phyloP scores from a whole-genome alignment of 2,888 invertebrate genomes.

The Pseudolycoriella hygida region DNA sequence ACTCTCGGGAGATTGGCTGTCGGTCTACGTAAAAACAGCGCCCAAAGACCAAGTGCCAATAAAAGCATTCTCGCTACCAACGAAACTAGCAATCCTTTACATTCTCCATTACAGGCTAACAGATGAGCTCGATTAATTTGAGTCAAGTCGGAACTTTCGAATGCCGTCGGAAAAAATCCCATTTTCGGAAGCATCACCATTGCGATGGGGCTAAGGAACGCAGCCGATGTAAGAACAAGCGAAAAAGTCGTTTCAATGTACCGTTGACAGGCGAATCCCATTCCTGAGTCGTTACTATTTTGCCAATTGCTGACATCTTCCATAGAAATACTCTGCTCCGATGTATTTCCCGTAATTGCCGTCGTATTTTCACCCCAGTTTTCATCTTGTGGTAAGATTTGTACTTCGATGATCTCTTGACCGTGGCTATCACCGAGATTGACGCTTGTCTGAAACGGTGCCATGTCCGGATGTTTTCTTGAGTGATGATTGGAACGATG shows the following conservation, averaged over 20 bases:
- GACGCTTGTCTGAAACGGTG: slow-evolving; percentile 73
- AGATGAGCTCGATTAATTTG: slow-evolving; percentile 49
- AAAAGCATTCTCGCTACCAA: slow-evolving; percentile 81
- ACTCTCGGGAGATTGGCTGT: slow-evolving; percentile 81
- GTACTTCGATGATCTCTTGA: slow-evolving; percentile 88
- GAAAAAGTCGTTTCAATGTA: slow-evolving; percentile 71
- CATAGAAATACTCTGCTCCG: slow-evolving; percentile 85
- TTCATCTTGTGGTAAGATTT: slow-evolving; percentile 90
- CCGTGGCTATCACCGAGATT: slow-evolving; percentile 63
- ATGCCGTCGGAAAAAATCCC: slow-evolving; percentile 60
- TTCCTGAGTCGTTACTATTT: slow-evolving; percentile 55
- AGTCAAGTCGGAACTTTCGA: slow-evolving; percentile 44
- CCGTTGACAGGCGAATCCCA: slow-evolving; percentile 58
- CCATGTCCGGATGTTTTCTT: slow-evolving; percentile 50
- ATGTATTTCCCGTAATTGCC: slow-evolving; percentile 90
- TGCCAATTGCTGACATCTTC: slow-evolving; percentile 82
- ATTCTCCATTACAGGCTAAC: slow-evolving; percentile 78
- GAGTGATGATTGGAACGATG: slow-evolving; percentile 41
- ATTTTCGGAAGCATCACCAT: slow-evolving; percentile 92
- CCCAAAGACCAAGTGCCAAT: slow-evolving; percentile 81
- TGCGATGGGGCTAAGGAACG: slow-evolving; percentile 80
- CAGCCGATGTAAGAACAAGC: slow-evolving; percentile 57
- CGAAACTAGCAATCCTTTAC: slow-evolving; percentile 83
- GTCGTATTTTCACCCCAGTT: slow-evolving; percentile 99
- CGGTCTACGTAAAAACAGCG: slow-evolving; percentile 70